Percentiles rank a stretch among this genome's conserved stretches.
These are phyloP conservation scores for Montipora sp. DNA, from an alignment of 64 coral and sea anemone genomes.

Conservation along the genomic window DNA sequence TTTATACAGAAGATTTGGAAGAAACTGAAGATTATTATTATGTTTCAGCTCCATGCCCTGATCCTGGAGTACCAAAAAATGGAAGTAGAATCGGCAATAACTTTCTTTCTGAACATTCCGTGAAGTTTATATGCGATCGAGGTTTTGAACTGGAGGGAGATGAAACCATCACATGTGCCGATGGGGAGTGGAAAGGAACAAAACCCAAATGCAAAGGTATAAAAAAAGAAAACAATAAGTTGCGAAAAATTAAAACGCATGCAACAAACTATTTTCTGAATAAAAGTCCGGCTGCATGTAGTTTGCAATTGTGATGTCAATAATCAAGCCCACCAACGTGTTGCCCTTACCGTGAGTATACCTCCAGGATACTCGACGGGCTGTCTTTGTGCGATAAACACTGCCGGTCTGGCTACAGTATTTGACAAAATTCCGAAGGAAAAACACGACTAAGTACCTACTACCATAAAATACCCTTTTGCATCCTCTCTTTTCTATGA, in stretches of 20 bases:
- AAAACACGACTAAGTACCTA: too few relatives aligned
- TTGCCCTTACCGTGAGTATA: too few relatives aligned
- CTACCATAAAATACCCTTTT: too few relatives aligned
- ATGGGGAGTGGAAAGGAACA: conserved; percentile 41
- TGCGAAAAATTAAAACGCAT: background rate
- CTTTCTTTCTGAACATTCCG: conserved; percentile 14
- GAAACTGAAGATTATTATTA: background rate
- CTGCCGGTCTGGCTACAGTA: too few relatives aligned
- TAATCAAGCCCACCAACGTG: too few relatives aligned
- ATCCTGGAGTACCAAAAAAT: conserved; percentile 26
- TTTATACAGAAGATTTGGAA: background rate
- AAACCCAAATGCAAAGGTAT: conserved; percentile 40
- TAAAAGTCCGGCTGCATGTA: background rate
- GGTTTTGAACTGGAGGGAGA: conserved; percentile 20
- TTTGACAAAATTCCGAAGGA: too few relatives aligned
- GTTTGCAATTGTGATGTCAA: too few relatives aligned
- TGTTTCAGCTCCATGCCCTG: conserved; percentile 27
- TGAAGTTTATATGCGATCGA: conserved; percentile 18
- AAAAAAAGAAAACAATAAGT: background rate
- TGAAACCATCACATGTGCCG: conserved; percentile 18
- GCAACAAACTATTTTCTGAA: too few relatives aligned
- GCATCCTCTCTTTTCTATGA: too few relatives aligned
- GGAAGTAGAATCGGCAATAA: conserved; percentile 19
- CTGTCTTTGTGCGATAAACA: too few relatives aligned
- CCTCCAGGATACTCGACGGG: too few relatives aligned